A percentile compares a stretch with the other conserved stretches of the same genome.
These are phyloP conservation scores for Leptocoma aspasia DNA, from an alignment of 2,113 vertebrate genomes.

Conservation along the genomic window DNA sequence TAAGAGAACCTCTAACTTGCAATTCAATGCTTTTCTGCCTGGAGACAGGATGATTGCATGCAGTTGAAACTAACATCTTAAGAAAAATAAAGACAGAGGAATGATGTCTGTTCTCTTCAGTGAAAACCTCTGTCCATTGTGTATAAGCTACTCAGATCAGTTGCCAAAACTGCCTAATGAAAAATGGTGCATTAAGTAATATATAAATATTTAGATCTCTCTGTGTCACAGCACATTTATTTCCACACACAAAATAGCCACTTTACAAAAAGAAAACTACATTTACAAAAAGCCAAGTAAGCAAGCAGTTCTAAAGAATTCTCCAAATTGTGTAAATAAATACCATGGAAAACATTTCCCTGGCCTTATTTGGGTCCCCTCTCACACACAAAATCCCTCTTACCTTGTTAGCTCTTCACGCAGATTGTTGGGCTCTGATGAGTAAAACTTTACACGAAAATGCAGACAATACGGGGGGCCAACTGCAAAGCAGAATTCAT, in stretches of 20 bases:
- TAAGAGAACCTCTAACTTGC: background rate
- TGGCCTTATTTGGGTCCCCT: background rate
- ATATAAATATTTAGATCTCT: background rate
- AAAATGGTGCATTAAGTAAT: background rate
- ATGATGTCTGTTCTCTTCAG: background rate
- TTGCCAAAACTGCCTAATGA: background rate
- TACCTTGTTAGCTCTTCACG: conserved; percentile 96
- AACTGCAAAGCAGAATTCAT: conserved; percentile 70
- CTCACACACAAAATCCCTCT: background rate
- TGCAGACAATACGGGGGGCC: conserved; percentile 97
- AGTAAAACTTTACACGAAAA: conserved; percentile 98
- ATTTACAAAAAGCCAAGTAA: background rate
- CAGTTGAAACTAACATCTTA: background rate
- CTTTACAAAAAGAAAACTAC: background rate
- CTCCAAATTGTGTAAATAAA: background rate
- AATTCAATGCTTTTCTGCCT: background rate
- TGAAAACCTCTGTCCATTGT: background rate
- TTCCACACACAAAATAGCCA: background rate
- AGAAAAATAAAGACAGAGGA: background rate
- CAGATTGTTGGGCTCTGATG: conserved; percentile 97
- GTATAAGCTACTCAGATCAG: background rate
- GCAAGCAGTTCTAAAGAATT: background rate
- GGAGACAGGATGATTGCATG: background rate
- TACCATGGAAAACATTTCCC: background rate
- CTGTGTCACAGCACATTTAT: background rate